Evolutionary conservation across 2,888 invertebrate species (phyloP).

Genomic region (Bedellia somnulentella): DNA sequence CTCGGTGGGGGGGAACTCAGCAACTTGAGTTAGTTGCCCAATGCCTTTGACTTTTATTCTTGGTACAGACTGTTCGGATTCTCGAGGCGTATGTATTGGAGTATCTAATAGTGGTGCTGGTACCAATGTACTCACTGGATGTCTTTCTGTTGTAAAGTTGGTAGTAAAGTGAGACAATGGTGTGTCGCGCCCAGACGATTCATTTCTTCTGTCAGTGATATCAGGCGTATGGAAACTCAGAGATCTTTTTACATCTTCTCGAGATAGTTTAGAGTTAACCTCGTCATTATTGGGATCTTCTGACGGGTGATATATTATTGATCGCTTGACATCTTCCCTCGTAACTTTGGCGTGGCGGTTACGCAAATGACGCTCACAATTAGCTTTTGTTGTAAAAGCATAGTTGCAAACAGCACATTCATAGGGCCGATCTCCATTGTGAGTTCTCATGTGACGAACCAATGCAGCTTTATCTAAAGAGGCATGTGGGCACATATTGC

Average conservation of each 20-base stretch:
- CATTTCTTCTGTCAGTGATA: conserved; percentile 35
- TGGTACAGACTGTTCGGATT: conserved; percentile 36
- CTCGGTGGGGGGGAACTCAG: conserved; percentile 44
- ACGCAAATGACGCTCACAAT: conserved; percentile 92
- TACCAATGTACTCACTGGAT: conserved; percentile 36
- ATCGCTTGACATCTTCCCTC: conserved; percentile 84
- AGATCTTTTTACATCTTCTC: conserved; percentile 60
- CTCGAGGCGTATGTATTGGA: conserved; percentile 29
- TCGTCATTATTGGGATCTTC: conserved; percentile 83
- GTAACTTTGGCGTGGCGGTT: conserved; percentile 87
- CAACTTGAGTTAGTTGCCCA: conserved; percentile 62
- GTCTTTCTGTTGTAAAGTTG: conserved; percentile 45
- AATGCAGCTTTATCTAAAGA: conserved; percentile 90
- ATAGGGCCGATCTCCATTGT: conserved; percentile 94
- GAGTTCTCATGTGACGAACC: conserved; percentile 88
- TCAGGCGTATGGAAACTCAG: conserved; percentile 58
- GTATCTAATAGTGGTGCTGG: conserved; percentile 35
- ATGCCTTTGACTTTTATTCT: conserved; percentile 66
- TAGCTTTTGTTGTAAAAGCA: conserved; percentile 96
- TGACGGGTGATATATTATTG: conserved; percentile 84
- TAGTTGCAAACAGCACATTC: conserved; percentile 95
- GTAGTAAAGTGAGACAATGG: conserved; percentile 46
- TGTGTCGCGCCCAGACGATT: conserved; percentile 36
- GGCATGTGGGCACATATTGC: conserved; percentile 90
- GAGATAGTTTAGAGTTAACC: conserved; percentile 54